Base-by-base conservation (phyloP, 2,797 vertebrate genomes). In the Mallotus villosus region DNA sequence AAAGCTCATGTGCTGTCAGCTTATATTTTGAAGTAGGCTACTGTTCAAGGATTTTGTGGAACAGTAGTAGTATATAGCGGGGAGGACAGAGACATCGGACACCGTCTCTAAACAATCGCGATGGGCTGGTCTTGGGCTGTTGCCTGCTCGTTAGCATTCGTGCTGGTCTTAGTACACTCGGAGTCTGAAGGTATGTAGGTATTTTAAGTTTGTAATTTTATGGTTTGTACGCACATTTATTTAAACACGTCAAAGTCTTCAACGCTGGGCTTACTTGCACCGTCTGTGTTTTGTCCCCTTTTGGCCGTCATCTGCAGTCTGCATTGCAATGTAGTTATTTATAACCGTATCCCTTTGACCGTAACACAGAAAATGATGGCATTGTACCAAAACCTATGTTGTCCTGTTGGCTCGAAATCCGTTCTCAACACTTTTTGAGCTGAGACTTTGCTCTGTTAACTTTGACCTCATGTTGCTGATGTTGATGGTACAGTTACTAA, bases 101-200 rank as follows among this genome's bases (percentile, higher is more conserved):
- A 8, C 37, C 22, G 22, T 32, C 2, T 2, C 24, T 11, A 24
- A 17, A 24, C 27, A 5, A 1, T 32, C 6, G 25, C 25, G 4
- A 89, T 89, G 90, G 79, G 49, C 2, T 79, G 76, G 27, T 74
- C 62, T n/a, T 53, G 75, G 81, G 59, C 61, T 68, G 16, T 80
- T 0, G 7, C 81, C 16, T 80, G 74, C 76, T 46, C 58, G 69
- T 22, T 68, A 4, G 79, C 74, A 0, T 21, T 82, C 34, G 8
- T 80, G 7, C 17, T 85, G 70, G 25, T 81, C 53, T 53, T 68
- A 2, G 66, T 76, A 34, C 57, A 76, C 69, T 78, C 85, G 22
- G 84, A 85, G 25, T 66, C 72, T 9, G n/a, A 32, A 19, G 90
- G 90, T 55, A 55, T 55, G 51, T 90, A n/a, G 59, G 88, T 84